phyloP scores from a whole-genome alignment of 2,888 invertebrate genomes.

The Limnephilus marmoratus region DNA sequence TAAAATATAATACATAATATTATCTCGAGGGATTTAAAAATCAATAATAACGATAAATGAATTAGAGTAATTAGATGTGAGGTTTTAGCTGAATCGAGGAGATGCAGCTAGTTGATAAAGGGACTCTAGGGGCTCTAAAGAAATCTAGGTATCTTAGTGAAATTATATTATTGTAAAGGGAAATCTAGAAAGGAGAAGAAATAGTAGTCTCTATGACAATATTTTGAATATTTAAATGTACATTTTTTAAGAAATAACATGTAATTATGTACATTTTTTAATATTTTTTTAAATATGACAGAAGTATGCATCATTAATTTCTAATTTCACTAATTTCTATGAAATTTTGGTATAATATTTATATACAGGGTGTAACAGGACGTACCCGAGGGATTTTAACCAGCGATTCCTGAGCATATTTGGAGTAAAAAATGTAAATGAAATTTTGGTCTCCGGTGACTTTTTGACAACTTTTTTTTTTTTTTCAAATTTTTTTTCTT shows the following conservation, averaged over 20 bases:
- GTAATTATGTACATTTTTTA: too few species aligned
- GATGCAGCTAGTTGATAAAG: constrained; percentile 7
- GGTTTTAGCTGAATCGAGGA: neutral
- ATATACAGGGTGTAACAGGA: too few species aligned
- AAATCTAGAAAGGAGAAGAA: constrained; percentile 18
- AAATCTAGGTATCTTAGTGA: constrained; percentile 33
- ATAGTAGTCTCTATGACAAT: constrained; percentile 15
- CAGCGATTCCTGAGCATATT: too few species aligned
- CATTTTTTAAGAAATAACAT: neutral
- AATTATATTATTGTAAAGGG: constrained; percentile 38
- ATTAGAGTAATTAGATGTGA: neutral
- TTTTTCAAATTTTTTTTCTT: too few species aligned
- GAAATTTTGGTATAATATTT: neutral
- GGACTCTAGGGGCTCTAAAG: constrained; percentile 32
- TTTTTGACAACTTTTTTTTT: too few species aligned
- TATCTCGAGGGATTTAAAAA: neutral
- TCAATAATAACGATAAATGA: neutral
- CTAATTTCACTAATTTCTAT: neutral
- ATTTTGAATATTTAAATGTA: constrained; percentile 22
- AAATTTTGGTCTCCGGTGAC: too few species aligned
- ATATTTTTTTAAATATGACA: neutral
- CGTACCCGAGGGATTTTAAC: too few species aligned
- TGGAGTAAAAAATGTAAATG: too few species aligned
- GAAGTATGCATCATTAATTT: neutral
- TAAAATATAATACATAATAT: constrained; percentile 9